These are phyloP conservation scores for Gouania willdenowi DNA, from an alignment of 2,797 vertebrate genomes.

Conservation along the genomic window DNA sequence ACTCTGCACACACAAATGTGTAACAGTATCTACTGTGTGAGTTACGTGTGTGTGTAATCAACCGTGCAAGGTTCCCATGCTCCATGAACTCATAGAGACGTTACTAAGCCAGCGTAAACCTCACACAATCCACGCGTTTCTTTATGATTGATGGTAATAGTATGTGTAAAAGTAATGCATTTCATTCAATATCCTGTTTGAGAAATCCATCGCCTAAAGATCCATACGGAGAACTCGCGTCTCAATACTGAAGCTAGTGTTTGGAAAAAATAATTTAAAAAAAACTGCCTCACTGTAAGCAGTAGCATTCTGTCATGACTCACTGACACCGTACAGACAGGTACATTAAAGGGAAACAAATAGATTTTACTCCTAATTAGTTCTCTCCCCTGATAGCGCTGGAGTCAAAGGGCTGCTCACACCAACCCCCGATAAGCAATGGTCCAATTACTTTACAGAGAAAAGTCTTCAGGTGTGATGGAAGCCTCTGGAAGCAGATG, in stretches of 20 bases:
- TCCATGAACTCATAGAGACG: neutral
- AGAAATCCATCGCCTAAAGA: too few species aligned
- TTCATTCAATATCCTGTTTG: neutral
- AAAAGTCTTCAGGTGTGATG: conserved; percentile 25
- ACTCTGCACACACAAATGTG: conserved; percentile 1
- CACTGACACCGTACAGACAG: conserved; percentile 15
- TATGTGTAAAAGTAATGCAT: neutral
- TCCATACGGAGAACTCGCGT: neutral
- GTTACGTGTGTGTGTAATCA: conserved; percentile 13
- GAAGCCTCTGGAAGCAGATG: conserved; percentile 15
- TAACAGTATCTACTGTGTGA: neutral
- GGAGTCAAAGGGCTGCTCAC: conserved; percentile 13
- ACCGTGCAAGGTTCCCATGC: conserved; percentile 3
- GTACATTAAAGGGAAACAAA: conserved; percentile 8
- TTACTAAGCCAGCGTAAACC: neutral
- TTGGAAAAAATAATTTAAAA: neutral
- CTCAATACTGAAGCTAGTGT: neutral
- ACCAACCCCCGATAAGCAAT: conserved; percentile 40
- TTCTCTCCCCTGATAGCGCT: conserved; percentile 20
- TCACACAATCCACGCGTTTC: neutral
- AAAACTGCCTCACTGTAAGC: neutral
- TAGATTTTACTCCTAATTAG: conserved; percentile 40
- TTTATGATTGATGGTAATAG: neutral
- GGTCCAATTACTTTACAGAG: conserved; percentile 17
- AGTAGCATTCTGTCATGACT: conserved; percentile 19